Evolutionary conservation across 2,888 invertebrate genomes (phyloP), one percentile per base, ranked within the genome.

Genomic region (Physocephala rufipes): DNA sequence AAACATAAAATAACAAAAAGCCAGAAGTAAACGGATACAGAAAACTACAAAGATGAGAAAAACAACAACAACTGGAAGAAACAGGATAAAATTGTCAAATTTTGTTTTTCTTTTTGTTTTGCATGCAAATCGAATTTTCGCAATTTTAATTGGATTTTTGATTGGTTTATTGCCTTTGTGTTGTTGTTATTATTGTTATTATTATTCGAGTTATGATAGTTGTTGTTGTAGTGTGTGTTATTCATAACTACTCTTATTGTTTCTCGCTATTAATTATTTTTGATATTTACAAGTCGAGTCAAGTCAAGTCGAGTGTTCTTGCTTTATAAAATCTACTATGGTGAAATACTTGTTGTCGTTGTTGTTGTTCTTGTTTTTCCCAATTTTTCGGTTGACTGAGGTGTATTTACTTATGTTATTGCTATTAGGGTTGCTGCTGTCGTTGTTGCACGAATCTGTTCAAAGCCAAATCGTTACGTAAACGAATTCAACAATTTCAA

Each of bases 101-200:
- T 68, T 66, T n/a, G n/a, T n/a, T n/a, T 36, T 24, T 4, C 36
- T 9, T 36, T 49, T 68, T 83, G 82, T 83, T 83, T 83, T 82
- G 83, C 84, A 83, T 83, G 82, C 82, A 83, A 83, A 83, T 83
- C 84, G 84, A 83, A 83, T 83, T 83, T 82, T 81, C 79, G 80
- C 84, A 83, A 83, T 83, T 83, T 83, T 83, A 83, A 83, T 83
- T 83, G 83, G 83, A 83, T 83, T 83, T 83, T 83, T 83, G 83
- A 83, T 83, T 83, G 84, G 82, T 83, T 82, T 67, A 67, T 67
- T 61, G 59, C 67, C 47, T 45, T 67, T 51, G 19, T 66, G 65
- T 65, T 65, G 65, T 26, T 49, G 65, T 65, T 49, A 36, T 65
- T 30, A 53, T 49, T 47, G 63, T 66, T 28, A 16, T 30, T n/a